Evolutionary conservation across 2,113 vertebrate species (phyloP), one percentile per base, ranked within the genome.

Genomic region (Myiopsitta monachus): DNA sequence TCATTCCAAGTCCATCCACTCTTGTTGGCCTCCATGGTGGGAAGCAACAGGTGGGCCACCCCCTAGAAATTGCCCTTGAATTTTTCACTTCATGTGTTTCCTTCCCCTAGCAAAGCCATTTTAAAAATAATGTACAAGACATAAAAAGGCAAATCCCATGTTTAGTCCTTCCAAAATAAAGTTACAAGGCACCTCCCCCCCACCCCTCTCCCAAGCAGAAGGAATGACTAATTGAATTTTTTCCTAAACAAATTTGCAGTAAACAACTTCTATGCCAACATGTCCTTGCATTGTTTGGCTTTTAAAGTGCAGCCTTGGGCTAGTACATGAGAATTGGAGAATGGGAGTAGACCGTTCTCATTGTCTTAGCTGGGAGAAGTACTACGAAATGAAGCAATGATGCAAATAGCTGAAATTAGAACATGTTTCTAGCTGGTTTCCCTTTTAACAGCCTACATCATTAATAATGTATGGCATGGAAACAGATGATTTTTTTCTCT

Each of bases 281-380:
- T 57, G 79, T 96, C 73, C 66, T 92, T 91, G 22, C 19, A 62
- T 79, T 93, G 66, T 87, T 95, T 92, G 74, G 52, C 80, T 90
- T 93, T 88, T 68, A 41, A 88, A 87, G 51, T 57, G 22, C 52
- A 69, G 83, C 73, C 92, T 84, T 91, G 73, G 83, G 62, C 86
- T 82, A 51, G 26, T 82, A 69, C 44, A 39, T 46, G 52, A 57
- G 73, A 67, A 44, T 26, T 17, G 27, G 75, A 74, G 76, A 74
- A 67, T 72, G 64, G 73, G 0, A 69, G 47, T 21, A 67, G 55
- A 41, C 38, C 0, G 0, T 92, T 92, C 88, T 69, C 54, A 51
- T 92, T 92, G 70, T 89, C 55, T 94, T 47, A 89, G 23, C 47
- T 69, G 39, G 38, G 59, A 80, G 27, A 64, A 75, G 30, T 38